Evolutionary conservation across 1,140 invertebrate species (phyloP), one percentile per base, ranked within the genome.

Genomic region (Halesus radiatus): DNA sequence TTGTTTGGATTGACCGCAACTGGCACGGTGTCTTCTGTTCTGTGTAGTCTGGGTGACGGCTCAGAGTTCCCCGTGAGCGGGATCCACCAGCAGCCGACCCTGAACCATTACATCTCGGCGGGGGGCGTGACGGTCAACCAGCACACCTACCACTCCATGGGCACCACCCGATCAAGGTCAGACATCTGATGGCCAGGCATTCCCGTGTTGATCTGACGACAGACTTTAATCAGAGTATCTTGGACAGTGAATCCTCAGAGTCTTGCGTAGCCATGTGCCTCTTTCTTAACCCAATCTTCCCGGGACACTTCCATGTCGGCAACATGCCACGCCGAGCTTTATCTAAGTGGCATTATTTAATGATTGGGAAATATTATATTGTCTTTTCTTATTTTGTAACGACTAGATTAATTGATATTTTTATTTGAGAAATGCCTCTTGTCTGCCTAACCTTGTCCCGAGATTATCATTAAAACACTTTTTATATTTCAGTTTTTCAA

Each of bases 111-210:
- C 84, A 90, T 88, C 85, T 22, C 77, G 1, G 7, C 72, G 3
- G 77, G 72, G 15, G 53, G 45, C 29, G 32, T 26, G 37, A 52
- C 60, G 52, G 50, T 74, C 70, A 77, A 70, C 52, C 76, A 76
- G 18, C 92, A 91, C 90, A 92, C 91, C 85, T 97, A 97, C 93
- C 93, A 96, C 90, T 96, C 96, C 83, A 97, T 97, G 95, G 96
- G 95, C 88, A 95, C 92, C 88, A 96, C 95, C 85, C 92, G 92
- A 85, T 93, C 93, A 91, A 95, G 95, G 94, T 96, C 93, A 95
- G 94, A 83, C 79, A 64, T 64, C 58, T 77, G 75, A 77, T 64
- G 58, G 56, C 20, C 58, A 1, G 5, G 58, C 18, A 52, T 6
- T n/a, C 29, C 62, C 37, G 8, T 45, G 29, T 26, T 66, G 16